phyloP scores from a whole-genome alignment of 2,113 vertebrate species.

The Fulmarus glacialis region DNA sequence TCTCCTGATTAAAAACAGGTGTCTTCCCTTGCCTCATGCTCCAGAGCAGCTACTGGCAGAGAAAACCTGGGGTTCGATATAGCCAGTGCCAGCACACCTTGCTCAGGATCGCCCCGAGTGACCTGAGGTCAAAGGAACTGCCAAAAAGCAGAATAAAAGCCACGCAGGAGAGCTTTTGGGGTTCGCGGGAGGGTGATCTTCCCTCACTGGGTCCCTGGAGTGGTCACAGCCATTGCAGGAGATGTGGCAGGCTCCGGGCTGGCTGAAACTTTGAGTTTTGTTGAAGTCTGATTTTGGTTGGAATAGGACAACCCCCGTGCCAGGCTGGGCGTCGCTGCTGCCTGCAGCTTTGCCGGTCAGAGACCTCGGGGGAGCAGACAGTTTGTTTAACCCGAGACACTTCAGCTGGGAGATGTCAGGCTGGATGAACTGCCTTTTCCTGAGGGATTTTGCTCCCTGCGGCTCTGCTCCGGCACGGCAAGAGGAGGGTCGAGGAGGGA shows the following conservation, averaged over 20 bases:
- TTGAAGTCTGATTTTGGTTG: neutral
- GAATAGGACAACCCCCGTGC: fast-evolving
- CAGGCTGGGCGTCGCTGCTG: neutral
- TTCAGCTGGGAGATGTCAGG: neutral
- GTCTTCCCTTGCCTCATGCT: neutral
- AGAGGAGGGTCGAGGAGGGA: neutral
- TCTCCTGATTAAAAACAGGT: neutral
- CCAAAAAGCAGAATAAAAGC: neutral
- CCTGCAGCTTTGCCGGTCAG: neutral
- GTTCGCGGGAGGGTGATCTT: no score
- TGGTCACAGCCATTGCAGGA: neutral
- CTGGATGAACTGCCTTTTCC: neutral
- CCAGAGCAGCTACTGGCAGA: neutral
- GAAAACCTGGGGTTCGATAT: neutral
- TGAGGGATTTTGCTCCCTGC: fast-evolving
- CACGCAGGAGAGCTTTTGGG: neutral
- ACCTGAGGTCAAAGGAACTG: neutral
- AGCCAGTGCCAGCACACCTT: neutral
- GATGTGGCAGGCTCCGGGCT: fast-evolving
- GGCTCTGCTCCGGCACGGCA: fast-evolving
- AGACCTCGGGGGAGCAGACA: neutral
- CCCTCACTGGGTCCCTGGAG: neutral
- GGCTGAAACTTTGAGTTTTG: neutral
- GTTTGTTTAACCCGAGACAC: neutral
- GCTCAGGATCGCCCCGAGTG: fast-evolving